Evolutionary conservation across 2,888 invertebrate genomes (phyloP).

Genomic region (Drosophila stalkeri): DNA sequence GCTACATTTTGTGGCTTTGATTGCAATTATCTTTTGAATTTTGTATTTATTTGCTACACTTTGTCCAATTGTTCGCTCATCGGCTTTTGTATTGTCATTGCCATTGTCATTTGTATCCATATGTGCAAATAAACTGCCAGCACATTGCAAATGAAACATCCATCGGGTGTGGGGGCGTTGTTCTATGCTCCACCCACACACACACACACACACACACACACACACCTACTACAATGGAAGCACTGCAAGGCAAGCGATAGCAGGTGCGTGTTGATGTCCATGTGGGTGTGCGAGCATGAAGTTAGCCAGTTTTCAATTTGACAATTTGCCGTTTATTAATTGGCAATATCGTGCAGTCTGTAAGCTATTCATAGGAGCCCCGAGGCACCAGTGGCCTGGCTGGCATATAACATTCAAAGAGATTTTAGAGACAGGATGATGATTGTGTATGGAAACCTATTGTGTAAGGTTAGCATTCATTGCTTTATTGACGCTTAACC

Average conservation of each 20-base stretch:
- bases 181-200: constrained; percentile 12
- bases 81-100: constrained; percentile 59
- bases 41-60: constrained; percentile 80
- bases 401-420: neutral
- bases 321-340: constrained; percentile 74
- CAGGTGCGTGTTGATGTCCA: constrained; percentile 1
- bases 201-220: neutral
- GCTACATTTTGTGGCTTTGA: constrained; percentile 81
- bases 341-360: constrained; percentile 66
- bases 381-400: neutral
- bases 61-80: constrained; percentile 71
- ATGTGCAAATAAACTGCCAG: constrained; percentile 53
- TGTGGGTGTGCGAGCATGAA: constrained; percentile 13
- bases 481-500: constrained; percentile 21
- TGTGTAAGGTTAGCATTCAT: neutral
- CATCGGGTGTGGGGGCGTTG: constrained; percentile 11
- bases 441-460: neutral
- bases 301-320: constrained; percentile 57
- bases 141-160: constrained; percentile 26
- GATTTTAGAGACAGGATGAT: neutral
- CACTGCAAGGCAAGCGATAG: neutral
- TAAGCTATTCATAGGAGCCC: constrained; percentile 35
- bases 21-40: constrained; percentile 83
- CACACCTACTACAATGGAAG: neutral
- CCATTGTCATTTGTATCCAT: constrained; percentile 59